A percentile compares a stretch with the other conserved stretches of the same genome.
Evolutionary conservation across 1,140 invertebrate species (phyloP).

Genomic region (Leptestheria dahalacensis): DNA sequence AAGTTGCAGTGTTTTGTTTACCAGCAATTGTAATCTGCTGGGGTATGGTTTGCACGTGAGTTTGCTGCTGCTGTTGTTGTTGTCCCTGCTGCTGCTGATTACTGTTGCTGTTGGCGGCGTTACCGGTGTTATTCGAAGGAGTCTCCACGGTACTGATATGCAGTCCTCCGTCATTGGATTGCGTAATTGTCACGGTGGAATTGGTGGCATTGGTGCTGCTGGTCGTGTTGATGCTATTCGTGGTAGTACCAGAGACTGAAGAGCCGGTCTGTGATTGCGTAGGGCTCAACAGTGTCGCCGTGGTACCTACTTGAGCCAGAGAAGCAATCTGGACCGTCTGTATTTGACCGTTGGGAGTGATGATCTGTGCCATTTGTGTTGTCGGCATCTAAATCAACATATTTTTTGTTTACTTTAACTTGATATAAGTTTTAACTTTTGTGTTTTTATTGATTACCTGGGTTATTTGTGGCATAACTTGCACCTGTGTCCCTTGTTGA

Average conservation of each 20-base stretch:
- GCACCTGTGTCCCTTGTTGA: slow-evolving; percentile 38
- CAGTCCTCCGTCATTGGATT: not conserved
- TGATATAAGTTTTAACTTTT: not conserved
- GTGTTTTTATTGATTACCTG: slow-evolving; percentile 28
- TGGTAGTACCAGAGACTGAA: slow-evolving; percentile 26
- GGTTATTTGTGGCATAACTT: slow-evolving; percentile 49
- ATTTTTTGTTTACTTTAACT: not conserved
- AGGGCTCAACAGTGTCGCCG: slow-evolving; percentile 13
- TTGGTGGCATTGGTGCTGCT: slow-evolving; percentile 23
- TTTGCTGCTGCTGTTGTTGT: slow-evolving; percentile 18
- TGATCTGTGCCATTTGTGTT: slow-evolving; percentile 65
- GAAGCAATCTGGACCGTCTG: slow-evolving; percentile 65
- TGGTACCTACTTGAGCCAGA: slow-evolving; percentile 38
- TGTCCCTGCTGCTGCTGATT: slow-evolving; percentile 14
- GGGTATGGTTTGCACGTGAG: slow-evolving; percentile 19
- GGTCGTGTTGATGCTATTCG: slow-evolving; percentile 24
- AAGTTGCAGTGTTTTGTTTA: not conserved
- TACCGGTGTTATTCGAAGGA: not conserved
- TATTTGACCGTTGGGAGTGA: slow-evolving; percentile 71
- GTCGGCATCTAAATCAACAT: slow-evolving; percentile 24
- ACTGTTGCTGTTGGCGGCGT: not conserved
- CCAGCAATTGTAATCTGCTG: slow-evolving; percentile 39
- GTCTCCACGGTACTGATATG: slow-evolving; percentile 6
- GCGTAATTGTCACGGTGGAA: slow-evolving; percentile 19
- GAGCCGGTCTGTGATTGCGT: slow-evolving; percentile 15